Conservation (phyloP, 1,140 invertebrate genomes). For the Atta colombica region DNA sequence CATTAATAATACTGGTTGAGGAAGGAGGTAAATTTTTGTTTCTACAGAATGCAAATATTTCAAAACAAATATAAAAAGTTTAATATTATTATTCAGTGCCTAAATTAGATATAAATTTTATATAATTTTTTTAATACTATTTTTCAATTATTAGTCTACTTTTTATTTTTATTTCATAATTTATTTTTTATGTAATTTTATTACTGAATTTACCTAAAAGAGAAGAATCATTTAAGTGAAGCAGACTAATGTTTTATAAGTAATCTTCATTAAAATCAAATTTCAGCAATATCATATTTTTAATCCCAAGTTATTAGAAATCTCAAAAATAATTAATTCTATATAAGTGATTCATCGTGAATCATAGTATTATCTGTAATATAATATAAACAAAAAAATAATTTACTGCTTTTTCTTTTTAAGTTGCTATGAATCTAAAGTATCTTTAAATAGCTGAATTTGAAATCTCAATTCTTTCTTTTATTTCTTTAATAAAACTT, state of each 20-base stretch:
- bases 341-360: no score
- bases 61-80: conserved; percentile 1
- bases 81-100: not conserved
- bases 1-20: conserved; percentile 90
- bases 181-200: not conserved
- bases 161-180: not conserved
- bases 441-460: no score
- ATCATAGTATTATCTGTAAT: no score
- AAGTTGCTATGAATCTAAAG: no score
- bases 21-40: conserved; percentile 75
- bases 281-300: no score
- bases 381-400: no score
- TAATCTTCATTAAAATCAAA: not conserved
- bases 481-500: no score
- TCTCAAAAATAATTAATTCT: no score
- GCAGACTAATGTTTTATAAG: not conserved
- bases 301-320: no score
- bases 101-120: not conserved
- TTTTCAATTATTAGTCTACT: not conserved
- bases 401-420: no score
- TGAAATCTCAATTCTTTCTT: no score
- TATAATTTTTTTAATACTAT: not conserved
- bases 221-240: not conserved
- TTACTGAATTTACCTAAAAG: not conserved
- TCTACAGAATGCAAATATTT: not conserved